Base-by-base conservation (phyloP, 1,140 invertebrate genomes). In the Helicoverpa armigera region DNA sequence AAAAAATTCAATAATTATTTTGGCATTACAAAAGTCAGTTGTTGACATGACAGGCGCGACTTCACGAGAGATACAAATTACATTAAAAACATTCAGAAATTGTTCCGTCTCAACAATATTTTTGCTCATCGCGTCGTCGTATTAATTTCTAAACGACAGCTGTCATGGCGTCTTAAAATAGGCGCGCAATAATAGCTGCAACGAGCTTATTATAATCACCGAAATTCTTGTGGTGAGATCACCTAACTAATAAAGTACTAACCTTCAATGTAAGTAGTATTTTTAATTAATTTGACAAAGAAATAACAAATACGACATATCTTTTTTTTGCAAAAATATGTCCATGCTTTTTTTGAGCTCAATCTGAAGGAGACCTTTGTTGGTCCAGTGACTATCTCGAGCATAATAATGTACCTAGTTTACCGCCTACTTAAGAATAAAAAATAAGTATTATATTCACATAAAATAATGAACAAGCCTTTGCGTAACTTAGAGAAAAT, bases 121-220 rank as follows among this genome's bases (percentile, higher is more conserved):
- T 48, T 67, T 31, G 3, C 31, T 53, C 48, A 53, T 14, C 12
- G 18, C 29, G 23, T 50, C 14, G 2, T 12, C 14, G 5, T 48
- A 65, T 16, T 48, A 43, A 56, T 58, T 18, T 35, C 31, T 10
- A 43, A 43, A 16, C 14, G 70, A 43, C 31, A 43, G 70, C 31
- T 73, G 23, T 73, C 70, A 58, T 43, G 70, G 31, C 10, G 18
- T 58, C n/a, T 58, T 35, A 53, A 58, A 53, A 56, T 56, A 58
- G 51, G 18, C 23, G 18, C 58, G 43, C 29, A 73, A 73, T 73
- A 73, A 73, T 58, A 56, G 69, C n/a, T 72, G 18, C 67, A 70
- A 5, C 16, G 5, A 70, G 18, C 23, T 67, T 51, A 51, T 53
- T 29, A n/a, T 70, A 35, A 56, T 43, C 13, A 16, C 14, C 23